phyloP scores from a whole-genome alignment of 2,113 vertebrate species.

The Crotalus viridis region DNA sequence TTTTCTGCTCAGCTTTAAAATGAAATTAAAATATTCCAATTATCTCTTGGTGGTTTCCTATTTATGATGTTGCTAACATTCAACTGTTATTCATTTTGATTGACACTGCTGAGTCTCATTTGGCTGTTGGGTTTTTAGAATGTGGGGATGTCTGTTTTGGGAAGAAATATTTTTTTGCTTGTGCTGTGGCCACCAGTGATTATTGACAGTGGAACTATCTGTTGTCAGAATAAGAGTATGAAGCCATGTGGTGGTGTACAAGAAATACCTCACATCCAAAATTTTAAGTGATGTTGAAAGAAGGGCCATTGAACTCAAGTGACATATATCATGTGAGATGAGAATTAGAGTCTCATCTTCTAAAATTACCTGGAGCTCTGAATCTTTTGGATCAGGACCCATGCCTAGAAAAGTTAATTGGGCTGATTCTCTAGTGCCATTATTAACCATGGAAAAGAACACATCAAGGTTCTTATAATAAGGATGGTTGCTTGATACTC shows the following conservation, averaged over 20 bases:
- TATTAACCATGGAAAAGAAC: neutral
- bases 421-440: neutral
- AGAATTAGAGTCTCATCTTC: neutral
- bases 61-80: neutral
- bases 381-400: neutral
- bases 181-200: neutral
- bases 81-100: slow-evolving; percentile 3
- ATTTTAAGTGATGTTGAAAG: neutral
- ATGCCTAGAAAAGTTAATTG: neutral
- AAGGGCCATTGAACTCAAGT: neutral
- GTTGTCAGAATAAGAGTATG: neutral
- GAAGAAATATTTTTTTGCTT: slow-evolving; percentile 7
- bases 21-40: slow-evolving; percentile 34
- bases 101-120: neutral
- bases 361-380: neutral
- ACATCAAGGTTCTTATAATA: neutral
- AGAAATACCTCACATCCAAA: neutral
- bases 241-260: neutral
- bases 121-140: neutral
- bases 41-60: slow-evolving; percentile 21
- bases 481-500: neutral
- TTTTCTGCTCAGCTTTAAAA: slow-evolving; percentile 18
- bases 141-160: neutral
- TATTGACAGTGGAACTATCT: neutral
- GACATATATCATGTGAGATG: neutral